These are phyloP conservation scores for Athalia rosae DNA, from an alignment of 2,888 invertebrate genomes.

Conservation along the genomic window DNA sequence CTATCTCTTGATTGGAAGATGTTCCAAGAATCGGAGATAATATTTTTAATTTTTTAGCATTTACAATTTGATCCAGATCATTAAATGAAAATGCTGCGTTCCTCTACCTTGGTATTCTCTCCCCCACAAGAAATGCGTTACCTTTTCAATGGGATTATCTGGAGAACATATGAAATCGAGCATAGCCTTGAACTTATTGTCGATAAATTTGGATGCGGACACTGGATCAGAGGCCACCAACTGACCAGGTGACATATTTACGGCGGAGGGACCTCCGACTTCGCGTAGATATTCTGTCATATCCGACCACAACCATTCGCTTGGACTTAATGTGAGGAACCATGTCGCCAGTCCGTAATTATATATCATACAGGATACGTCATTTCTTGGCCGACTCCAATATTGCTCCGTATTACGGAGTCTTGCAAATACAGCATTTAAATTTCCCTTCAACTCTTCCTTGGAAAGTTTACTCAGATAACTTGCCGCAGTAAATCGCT, in stretches of 20 bases:
- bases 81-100: constrained; percentile 56
- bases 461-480: constrained; percentile 40
- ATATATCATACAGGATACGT: constrained; percentile 55
- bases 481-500: constrained; percentile 48
- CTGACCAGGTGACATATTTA: too few species aligned
- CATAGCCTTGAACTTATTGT: constrained; percentile 62
- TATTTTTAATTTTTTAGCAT: too few species aligned
- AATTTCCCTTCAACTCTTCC: constrained; percentile 51
- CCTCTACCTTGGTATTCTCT: constrained; percentile 48
- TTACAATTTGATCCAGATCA: constrained; percentile 59
- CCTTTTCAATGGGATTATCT: constrained; percentile 50
- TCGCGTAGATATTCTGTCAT: too few species aligned
- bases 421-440: constrained; percentile 50
- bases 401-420: constrained; percentile 47
- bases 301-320: too few species aligned
- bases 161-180: constrained; percentile 59
- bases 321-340: too few species aligned
- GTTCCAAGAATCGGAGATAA: constrained; percentile 55
- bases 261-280: too few species aligned
- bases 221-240: constrained; percentile 61
- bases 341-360: too few species aligned
- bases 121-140: constrained; percentile 40
- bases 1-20: constrained; percentile 20
- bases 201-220: constrained; percentile 60
- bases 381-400: constrained; percentile 52